A percentile compares a stretch with the other conserved stretches of the same genome.
Evolutionary conservation across 2,797 vertebrate species (phyloP).

Genomic region (Hylomyscus alleni): DNA sequence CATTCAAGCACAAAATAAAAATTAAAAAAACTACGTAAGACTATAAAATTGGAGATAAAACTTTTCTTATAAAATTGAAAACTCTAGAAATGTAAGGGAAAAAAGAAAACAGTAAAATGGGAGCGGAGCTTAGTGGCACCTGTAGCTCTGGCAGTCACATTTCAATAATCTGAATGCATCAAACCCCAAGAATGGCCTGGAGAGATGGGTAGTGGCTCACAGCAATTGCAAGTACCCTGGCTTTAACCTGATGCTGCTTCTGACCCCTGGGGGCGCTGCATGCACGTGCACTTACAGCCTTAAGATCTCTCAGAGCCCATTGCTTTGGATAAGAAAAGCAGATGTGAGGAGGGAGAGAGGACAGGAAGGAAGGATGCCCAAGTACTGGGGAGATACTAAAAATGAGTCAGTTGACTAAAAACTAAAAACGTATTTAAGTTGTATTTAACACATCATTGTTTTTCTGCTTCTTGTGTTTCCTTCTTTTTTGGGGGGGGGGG

Average conservation of each 20-base stretch:
- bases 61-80: neutral
- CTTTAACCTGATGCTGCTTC: neutral
- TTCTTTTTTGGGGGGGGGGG: no score
- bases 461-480: constrained; percentile 10
- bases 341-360: no score
- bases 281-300: neutral
- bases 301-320: neutral
- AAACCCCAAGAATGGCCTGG: neutral
- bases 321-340: no score
- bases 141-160: neutral
- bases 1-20: neutral
- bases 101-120: no score
- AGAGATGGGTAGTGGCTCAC: neutral
- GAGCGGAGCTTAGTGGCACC: neutral
- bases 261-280: neutral
- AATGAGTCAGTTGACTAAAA: no score
- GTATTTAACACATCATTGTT: no score
- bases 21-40: neutral
- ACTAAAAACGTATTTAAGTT: no score
- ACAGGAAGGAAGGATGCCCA: neutral
- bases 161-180: neutral
- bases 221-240: neutral
- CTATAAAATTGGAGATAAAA: neutral
- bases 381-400: neutral
- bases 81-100: neutral